Evolutionary conservation across 2,888 invertebrate genomes (phyloP).

Genomic region (Drosophila tripunctata): DNA sequence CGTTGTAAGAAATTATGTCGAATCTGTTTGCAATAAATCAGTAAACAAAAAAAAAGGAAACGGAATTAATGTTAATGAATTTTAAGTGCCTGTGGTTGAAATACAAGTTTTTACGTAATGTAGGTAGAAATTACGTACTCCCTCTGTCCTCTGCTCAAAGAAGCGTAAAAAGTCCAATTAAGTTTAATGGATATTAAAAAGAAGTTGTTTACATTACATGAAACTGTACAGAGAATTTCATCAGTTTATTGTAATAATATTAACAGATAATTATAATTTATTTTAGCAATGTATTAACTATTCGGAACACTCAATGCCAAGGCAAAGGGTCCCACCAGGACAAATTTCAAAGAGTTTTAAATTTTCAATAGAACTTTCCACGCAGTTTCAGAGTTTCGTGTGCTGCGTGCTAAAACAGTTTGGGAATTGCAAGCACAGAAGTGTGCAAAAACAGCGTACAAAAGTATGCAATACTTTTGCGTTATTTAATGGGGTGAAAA

Average conservation of each 20-base stretch:
- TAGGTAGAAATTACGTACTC: background rate
- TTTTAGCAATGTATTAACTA: slow-evolving; percentile 22
- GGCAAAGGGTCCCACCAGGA: slow-evolving; percentile 82
- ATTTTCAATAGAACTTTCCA: slow-evolving; percentile 47
- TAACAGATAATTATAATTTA: background rate
- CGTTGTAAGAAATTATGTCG: slow-evolving; percentile 5
- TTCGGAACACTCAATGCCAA: slow-evolving; percentile 77
- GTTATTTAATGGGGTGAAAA: background rate
- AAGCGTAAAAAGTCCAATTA: background rate
- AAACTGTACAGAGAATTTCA: background rate
- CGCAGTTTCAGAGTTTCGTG: background rate
- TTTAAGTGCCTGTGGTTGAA: slow-evolving; percentile 4
- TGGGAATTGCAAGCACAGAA: slow-evolving; percentile 61
- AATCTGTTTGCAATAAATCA: slow-evolving; percentile 26
- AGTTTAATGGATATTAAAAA: background rate
- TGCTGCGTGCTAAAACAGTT: slow-evolving; percentile 29
- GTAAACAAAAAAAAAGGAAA: slow-evolving; percentile 10
- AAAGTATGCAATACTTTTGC: slow-evolving; percentile 51
- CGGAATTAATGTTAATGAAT: slow-evolving; percentile 28
- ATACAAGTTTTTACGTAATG: background rate
- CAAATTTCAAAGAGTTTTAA: slow-evolving; percentile 77
- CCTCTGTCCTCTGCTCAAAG: background rate
- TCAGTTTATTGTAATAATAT: background rate
- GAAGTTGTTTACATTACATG: too few species aligned
- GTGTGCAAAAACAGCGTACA: background rate